These are phyloP conservation scores for Halcyon leucocephala DNA, from an alignment of 2,797 vertebrate genomes.

Conservation along the genomic window DNA sequence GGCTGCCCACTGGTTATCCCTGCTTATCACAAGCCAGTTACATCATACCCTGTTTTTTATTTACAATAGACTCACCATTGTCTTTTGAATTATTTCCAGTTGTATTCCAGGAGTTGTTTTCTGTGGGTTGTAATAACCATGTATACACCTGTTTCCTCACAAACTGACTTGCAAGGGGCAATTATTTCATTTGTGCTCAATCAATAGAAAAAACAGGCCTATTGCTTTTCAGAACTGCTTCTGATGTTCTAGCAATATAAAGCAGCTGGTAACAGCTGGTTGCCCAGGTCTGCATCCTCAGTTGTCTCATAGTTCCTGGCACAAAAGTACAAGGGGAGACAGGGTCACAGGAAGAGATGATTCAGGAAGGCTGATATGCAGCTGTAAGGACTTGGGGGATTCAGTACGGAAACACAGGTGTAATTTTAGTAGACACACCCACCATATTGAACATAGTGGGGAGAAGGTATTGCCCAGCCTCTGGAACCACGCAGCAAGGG, in stretches of 20 bases:
- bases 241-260: neutral
- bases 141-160: neutral
- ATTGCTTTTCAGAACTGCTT: neutral
- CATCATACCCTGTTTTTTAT: conserved; percentile 4
- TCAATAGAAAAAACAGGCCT: neutral
- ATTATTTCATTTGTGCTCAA: neutral
- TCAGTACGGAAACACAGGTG: rapidly evolving
- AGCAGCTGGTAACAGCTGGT: neutral
- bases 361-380: neutral
- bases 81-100: neutral
- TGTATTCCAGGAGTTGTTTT: neutral
- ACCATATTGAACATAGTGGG: rapidly evolving
- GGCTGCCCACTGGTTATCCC: neutral
- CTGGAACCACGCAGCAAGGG: rapidly evolving
- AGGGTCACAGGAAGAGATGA: neutral
- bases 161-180: neutral
- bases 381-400: neutral
- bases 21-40: neutral
- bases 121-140: neutral
- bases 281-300: neutral
- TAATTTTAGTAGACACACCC: neutral
- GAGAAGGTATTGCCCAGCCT: neutral
- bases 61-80: neutral
- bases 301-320: neutral
- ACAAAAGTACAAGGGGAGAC: neutral